phyloP scores from a whole-genome alignment of 2,888 invertebrate genomes.

The Sisyra nigra region DNA sequence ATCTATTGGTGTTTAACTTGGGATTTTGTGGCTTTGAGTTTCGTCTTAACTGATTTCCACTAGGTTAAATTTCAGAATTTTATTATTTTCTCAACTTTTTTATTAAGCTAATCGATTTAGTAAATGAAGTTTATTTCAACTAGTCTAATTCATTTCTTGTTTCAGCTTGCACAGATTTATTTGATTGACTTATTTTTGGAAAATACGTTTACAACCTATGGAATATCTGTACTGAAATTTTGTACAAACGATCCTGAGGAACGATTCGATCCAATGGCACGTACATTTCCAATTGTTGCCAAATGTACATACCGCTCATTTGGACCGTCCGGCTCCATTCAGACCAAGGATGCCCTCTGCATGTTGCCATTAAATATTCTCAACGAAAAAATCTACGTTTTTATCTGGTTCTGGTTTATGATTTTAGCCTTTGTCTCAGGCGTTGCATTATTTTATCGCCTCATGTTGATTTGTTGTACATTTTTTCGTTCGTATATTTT shows the following conservation, averaged over 20 bases:
- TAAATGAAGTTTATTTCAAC: not conserved
- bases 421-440: constrained; percentile 42
- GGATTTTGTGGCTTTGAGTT: too few relatives aligned
- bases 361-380: constrained; percentile 62
- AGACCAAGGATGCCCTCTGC: constrained; percentile 46
- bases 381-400: constrained; percentile 62
- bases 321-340: constrained; percentile 40
- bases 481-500: constrained; percentile 43
- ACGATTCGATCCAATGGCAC: constrained; percentile 47
- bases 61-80: too few relatives aligned
- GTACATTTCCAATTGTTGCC: constrained; percentile 50
- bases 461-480: constrained; percentile 35
- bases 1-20: too few relatives aligned
- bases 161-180: constrained; percentile 50
- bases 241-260: constrained; percentile 27
- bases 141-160: constrained; percentile 12
- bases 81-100: too few relatives aligned
- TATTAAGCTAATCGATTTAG: too few relatives aligned
- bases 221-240: constrained; percentile 34
- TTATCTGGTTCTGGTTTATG: constrained; percentile 61
- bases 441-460: constrained; percentile 47
- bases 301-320: constrained; percentile 41
- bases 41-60: too few relatives aligned
- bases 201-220: constrained; percentile 43
- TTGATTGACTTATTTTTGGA: constrained; percentile 47